Percentiles rank a stretch among this genome's conserved stretches.
Evolutionary conservation across 2,888 invertebrate genomes (phyloP).

Genomic region (Mycalesis mineus): DNA sequence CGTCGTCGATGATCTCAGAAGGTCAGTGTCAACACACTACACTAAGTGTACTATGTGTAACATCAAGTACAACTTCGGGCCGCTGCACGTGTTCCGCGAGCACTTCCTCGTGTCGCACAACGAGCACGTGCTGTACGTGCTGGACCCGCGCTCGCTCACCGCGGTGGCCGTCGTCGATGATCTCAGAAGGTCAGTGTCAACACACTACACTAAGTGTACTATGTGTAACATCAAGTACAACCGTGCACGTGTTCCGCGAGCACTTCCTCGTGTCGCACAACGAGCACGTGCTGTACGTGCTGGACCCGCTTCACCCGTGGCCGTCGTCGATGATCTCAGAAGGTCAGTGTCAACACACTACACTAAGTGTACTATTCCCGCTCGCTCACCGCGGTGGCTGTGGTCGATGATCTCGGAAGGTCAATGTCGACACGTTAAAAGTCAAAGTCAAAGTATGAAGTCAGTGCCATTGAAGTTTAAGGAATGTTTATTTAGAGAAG

Average conservation of each 20-base stretch:
- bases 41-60: no score
- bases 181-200: slow-evolving; percentile 72
- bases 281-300: slow-evolving; percentile 82
- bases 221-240: no score
- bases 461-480: no score
- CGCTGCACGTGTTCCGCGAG: slow-evolving; percentile 83
- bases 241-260: slow-evolving; percentile 83
- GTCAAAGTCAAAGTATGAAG: no score
- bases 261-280: slow-evolving; percentile 86
- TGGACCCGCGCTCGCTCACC: slow-evolving; percentile 84
- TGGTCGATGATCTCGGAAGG: slow-evolving; percentile 81
- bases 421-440: slow-evolving; percentile 44
- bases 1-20: slow-evolving; percentile 80
- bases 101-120: slow-evolving; percentile 86
- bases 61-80: slow-evolving; percentile 60
- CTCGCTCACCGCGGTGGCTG: slow-evolving; percentile 81
- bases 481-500: no score
- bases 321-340: slow-evolving; percentile 80
- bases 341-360: slow-evolving; percentile 69
- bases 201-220: no score
- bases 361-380: no score
- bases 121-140: slow-evolving; percentile 82
- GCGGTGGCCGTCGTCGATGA: slow-evolving; percentile 83
- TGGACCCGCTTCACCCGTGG: slow-evolving; percentile 86
- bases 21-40: slow-evolving; percentile 66